A percentile compares a stretch with the other conserved stretches of the same genome.
These are phyloP conservation scores for Diloba caeruleocephala DNA, from an alignment of 2,888 invertebrate species.

Conservation along the genomic window DNA sequence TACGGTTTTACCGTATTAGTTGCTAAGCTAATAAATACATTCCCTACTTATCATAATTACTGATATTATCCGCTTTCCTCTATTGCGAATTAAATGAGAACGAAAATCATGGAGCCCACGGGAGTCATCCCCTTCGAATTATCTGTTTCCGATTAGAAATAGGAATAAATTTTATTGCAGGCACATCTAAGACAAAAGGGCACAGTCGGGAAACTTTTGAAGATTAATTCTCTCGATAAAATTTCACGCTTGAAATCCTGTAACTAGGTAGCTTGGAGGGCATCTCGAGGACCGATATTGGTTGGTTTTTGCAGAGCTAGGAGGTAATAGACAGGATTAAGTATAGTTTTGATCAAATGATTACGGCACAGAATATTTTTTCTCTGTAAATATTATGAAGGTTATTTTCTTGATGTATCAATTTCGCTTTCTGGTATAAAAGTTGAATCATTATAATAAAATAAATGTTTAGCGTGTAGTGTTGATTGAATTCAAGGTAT, in stretches of 20 bases:
- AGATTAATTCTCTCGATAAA: slow-evolving; percentile 88
- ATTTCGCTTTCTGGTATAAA: too few species aligned
- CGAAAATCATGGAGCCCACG: slow-evolving; percentile 64
- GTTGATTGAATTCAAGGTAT: too few species aligned
- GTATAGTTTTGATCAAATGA: too few species aligned
- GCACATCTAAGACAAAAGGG: slow-evolving; percentile 81
- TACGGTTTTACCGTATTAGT: slow-evolving; percentile 17
- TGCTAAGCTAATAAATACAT: slow-evolving; percentile 41
- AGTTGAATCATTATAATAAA: too few species aligned
- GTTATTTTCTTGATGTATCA: too few species aligned
- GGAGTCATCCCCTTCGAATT: slow-evolving; percentile 67
- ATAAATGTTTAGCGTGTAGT: too few species aligned
- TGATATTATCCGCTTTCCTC: slow-evolving; percentile 58
- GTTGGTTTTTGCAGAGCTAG: slow-evolving; percentile 61
- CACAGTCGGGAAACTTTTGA: slow-evolving; percentile 75
- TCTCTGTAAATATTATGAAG: too few species aligned
- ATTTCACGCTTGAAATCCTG: slow-evolving; percentile 83
- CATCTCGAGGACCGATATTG: slow-evolving; percentile 71
- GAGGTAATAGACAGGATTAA: slow-evolving; percentile 47
- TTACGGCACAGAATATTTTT: too few species aligned
- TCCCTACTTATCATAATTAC: slow-evolving; percentile 53
- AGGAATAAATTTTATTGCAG: slow-evolving; percentile 81
- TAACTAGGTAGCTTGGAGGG: slow-evolving; percentile 74
- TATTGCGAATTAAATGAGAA: slow-evolving; percentile 58
- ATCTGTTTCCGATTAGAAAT: slow-evolving; percentile 80